Evolutionary conservation across 1,140 invertebrate species (phyloP).

Genomic region (Sycophaga agraensis): DNA sequence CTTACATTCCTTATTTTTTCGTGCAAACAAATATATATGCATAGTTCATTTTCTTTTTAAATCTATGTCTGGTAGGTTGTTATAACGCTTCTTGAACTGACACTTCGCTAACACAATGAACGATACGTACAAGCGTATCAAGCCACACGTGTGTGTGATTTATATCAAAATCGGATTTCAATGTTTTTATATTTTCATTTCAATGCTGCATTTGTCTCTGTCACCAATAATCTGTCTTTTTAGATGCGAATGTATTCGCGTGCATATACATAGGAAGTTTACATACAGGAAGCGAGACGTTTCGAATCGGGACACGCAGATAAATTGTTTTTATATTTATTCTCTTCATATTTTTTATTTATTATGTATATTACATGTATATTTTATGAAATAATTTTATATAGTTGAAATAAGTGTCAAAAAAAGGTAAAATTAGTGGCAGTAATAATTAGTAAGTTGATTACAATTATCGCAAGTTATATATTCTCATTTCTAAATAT

Average conservation of each 20-base stretch:
- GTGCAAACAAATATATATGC: constrained; percentile 7
- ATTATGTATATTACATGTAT: too few relatives aligned
- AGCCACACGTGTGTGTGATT: constrained; percentile 15
- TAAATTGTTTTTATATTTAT: background rate
- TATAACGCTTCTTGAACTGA: constrained; percentile 50
- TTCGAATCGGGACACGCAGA: background rate
- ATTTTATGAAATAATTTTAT: too few relatives aligned
- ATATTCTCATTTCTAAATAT: too few relatives aligned
- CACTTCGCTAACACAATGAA: constrained; percentile 50
- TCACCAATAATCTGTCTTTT: constrained; percentile 13
- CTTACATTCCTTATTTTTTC: constrained; percentile 34
- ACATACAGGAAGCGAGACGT: too few relatives aligned
- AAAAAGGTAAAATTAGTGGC: too few relatives aligned
- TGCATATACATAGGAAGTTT: background rate
- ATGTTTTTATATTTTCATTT: constrained; percentile 46
- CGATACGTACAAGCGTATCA: constrained; percentile 31
- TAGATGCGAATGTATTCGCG: constrained; percentile 5
- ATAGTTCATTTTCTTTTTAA: constrained; percentile 28
- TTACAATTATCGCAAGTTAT: too few relatives aligned
- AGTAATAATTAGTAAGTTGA: too few relatives aligned
- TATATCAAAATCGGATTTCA: constrained; percentile 37
- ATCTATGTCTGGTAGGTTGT: constrained; percentile 52
- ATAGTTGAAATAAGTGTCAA: too few relatives aligned
- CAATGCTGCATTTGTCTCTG: constrained; percentile 45
- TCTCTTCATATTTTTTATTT: too few relatives aligned